Base-by-base conservation (phyloP, 2,888 invertebrate genomes). In the Sarcophaga rosellei region DNA sequence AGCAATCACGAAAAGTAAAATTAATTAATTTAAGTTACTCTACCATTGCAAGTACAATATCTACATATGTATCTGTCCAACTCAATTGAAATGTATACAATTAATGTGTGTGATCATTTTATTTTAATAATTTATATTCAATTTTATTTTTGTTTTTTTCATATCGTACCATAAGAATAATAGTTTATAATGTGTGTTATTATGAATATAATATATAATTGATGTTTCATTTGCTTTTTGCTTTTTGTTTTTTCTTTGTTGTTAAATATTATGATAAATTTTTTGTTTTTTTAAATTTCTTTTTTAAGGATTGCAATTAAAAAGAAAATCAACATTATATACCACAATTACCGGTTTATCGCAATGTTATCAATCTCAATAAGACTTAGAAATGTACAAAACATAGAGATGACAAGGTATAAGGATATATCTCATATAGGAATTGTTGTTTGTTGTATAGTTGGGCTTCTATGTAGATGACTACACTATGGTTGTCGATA, bases 91-190 rank as follows among this genome's bases (percentile, higher is more conserved):
- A 4, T 25, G 25, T 25, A 4, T 25, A 25, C 23, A 63, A 15
- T 23, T 12, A 61, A n/a, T 61, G 10, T 20, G 10, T 20, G 21
- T n/a, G 20, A n/a, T 35, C 35, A 65, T 53, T 68, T 61, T 21
- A 66, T 83, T 77, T 66, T n/a, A 66, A 66, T 70, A 76, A 47
- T 76, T 81, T 76, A 76, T 81, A 81, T 77, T 82, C 78, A 4
- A 73, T 78, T 78, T 66, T 20, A 44, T 66, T 35, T 44, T 66
- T 35, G 53, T 78, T 78, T 44, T 66, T 66, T 78, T 75, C 21
- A 73, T 81, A 77, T 85, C 45, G 68, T 82, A 62, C 70, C 82
- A 73, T 82, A 76, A 72, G 81, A 81, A 78, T 76, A 72, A 73
- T 80, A 76, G 78, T 85, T 70, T 21, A 84, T 84, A 84, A 84